These are phyloP conservation scores for Gastrophysa polygoni DNA, from an alignment of 2,888 invertebrate genomes.

Conservation along the genomic window DNA sequence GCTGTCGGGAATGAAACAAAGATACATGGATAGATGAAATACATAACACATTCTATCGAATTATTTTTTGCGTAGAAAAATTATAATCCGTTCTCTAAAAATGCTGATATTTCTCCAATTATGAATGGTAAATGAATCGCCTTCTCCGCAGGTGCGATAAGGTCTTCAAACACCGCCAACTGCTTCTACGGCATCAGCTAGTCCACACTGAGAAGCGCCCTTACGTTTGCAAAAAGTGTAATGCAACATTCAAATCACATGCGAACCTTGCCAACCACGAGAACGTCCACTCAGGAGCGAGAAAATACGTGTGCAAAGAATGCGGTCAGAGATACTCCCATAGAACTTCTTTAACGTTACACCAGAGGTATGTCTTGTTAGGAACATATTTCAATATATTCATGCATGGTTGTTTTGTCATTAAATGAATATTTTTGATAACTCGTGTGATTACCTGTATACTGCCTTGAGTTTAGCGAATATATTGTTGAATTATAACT, in stretches of 20 bases:
- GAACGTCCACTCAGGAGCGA: slow-evolving; percentile 71
- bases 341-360: slow-evolving; percentile 77
- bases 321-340: slow-evolving; percentile 78
- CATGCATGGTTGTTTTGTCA: too few species aligned
- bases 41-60: too few species aligned
- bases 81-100: too few species aligned
- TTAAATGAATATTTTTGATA: too few species aligned
- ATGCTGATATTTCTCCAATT: too few species aligned
- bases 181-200: slow-evolving; percentile 77
- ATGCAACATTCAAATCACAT: slow-evolving; percentile 72
- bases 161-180: slow-evolving; percentile 75
- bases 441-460: too few species aligned
- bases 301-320: slow-evolving; percentile 68
- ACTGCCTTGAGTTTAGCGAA: too few species aligned
- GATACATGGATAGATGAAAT: too few species aligned
- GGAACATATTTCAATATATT: too few species aligned
- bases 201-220: slow-evolving; percentile 52
- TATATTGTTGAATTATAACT: too few species aligned
- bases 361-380: slow-evolving; percentile 63
- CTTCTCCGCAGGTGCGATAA: slow-evolving; percentile 67
- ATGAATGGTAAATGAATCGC: neutral
- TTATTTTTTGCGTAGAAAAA: too few species aligned
- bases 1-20: too few species aligned
- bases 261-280: slow-evolving; percentile 76
- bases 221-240: slow-evolving; percentile 46